Percentiles rank a stretch among this genome's conserved stretches.
Evolutionary conservation across 2,113 vertebrate genomes (phyloP).

Genomic region (Hydrochoerus hydrochaeris): DNA sequence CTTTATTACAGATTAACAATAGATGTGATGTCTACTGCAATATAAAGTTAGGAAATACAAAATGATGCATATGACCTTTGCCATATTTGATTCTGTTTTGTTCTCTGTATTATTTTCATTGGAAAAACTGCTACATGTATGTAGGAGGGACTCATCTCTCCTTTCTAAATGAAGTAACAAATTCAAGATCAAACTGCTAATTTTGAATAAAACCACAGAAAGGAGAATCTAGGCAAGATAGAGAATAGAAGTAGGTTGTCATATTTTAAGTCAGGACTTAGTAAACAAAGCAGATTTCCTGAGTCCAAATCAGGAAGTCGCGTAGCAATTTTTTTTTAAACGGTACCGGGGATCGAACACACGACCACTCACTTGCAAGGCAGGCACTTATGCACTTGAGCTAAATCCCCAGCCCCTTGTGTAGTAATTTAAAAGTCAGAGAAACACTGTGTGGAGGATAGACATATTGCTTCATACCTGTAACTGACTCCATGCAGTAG

Average conservation of each 20-base stretch:
- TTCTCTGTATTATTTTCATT: neutral
- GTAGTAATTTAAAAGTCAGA: neutral
- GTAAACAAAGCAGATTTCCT: neutral
- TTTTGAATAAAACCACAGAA: neutral
- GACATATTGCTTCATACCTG: neutral
- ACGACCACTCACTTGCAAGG: too few relatives aligned
- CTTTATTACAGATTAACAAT: slow-evolving; percentile 28
- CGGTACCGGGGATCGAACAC: too few relatives aligned
- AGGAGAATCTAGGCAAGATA: neutral
- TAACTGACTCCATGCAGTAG: neutral
- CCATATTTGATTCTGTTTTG: neutral
- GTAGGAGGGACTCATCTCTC: neutral
- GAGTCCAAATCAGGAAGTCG: neutral
- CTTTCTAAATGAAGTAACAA: neutral
- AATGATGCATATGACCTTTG: neutral
- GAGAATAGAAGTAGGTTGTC: neutral
- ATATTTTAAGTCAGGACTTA: slow-evolving; percentile 27
- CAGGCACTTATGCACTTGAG: too few relatives aligned
- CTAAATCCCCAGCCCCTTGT: too few relatives aligned
- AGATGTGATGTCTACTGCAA: neutral
- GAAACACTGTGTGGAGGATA: neutral
- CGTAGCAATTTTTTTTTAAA: neutral
- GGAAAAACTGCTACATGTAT: neutral
- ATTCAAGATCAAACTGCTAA: neutral
- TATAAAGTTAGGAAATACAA: slow-evolving; percentile 1